Evolutionary conservation across 2,888 invertebrate species (phyloP), one percentile per base, ranked within the genome.

Genomic region (Lepidonotus clava): DNA sequence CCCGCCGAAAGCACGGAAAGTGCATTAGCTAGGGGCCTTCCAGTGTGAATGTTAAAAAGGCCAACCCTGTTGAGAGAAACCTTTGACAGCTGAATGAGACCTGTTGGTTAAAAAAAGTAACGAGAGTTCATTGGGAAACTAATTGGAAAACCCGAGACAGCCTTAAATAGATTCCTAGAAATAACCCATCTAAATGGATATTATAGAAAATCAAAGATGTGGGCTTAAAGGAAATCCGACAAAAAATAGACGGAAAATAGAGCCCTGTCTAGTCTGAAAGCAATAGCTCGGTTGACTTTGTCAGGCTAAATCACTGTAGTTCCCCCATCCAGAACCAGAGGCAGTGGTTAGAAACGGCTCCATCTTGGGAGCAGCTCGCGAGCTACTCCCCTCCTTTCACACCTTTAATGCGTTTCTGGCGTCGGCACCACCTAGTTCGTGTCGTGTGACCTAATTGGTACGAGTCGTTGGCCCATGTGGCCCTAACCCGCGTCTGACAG

Each of bases 331-430:
- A n/a, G n/a, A n/a, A n/a, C n/a, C 46, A 18, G 46, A 46, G 46
- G 46, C 8, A 8, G 8, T 46, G 46, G 18, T 46, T 46, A 46
- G 46, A 46, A 11, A 46, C 46, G 18, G 8, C 46, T 46, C 46
- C 46, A 46, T 18, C 46, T 11, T 18, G 46, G 46, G n/a, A 18
- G 46, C 46, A 46, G 46, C 18, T 46, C 46, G 71, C 36, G 71
- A 11, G 24, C 11, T 71, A 36, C 36, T 18, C 38, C 71, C 71
- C 21, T 34, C 38, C 71, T 18, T 71, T 38, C 71, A 71, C 71
- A 71, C 71, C 14, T 71, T 21, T 71, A 71, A 71, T 71, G 71
- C 71, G 36, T 71, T 71, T 71, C 71, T 71, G 71, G 4, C 71
- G 71, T 71, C 71, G 38, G 36, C 71, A n/a, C 71, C 34, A 36